These are phyloP conservation scores for Drosophila sp. DNA, from an alignment of 1,140 invertebrate genomes.

Conservation along the genomic window DNA sequence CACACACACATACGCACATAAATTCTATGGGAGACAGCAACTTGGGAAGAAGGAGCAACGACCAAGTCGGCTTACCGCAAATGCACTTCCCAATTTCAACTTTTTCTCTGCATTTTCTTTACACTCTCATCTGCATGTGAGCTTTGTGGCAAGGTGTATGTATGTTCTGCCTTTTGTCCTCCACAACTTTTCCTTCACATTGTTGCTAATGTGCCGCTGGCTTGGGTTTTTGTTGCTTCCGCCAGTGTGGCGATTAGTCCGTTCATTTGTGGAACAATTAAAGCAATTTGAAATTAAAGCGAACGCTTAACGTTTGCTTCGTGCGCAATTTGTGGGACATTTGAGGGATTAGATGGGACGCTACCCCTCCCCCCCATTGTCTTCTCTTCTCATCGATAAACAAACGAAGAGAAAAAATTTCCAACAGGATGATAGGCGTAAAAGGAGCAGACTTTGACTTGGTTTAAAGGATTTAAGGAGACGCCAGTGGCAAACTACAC, in stretches of 20 bases:
- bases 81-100: conserved; percentile 65
- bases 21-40: background rate
- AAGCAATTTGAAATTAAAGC: conserved; percentile 74
- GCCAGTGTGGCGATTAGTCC: conserved; percentile 49
- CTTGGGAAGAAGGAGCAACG: conserved; percentile 32
- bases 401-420: conserved; percentile 39
- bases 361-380: background rate
- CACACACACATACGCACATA: conserved; percentile 21
- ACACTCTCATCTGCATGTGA: conserved; percentile 62
- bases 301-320: conserved; percentile 68
- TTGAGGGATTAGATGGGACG: conserved; percentile 47
- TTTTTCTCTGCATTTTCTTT: conserved; percentile 38
- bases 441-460: conserved; percentile 18
- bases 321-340: conserved; percentile 67
- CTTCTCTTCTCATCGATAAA: conserved; percentile 27
- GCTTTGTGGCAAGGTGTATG: conserved; percentile 31
- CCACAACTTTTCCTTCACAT: conserved; percentile 55
- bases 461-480: conserved; percentile 71
- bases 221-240: conserved; percentile 40
- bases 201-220: conserved; percentile 58
- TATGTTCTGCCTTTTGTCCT: conserved; percentile 56
- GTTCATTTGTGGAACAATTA: conserved; percentile 75
- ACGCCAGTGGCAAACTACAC: background rate
- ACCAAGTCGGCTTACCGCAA: conserved; percentile 67
- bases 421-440: conserved; percentile 18